Base-by-base conservation (phyloP, 2,888 invertebrate species). In the Proisotoma minuta region DNA sequence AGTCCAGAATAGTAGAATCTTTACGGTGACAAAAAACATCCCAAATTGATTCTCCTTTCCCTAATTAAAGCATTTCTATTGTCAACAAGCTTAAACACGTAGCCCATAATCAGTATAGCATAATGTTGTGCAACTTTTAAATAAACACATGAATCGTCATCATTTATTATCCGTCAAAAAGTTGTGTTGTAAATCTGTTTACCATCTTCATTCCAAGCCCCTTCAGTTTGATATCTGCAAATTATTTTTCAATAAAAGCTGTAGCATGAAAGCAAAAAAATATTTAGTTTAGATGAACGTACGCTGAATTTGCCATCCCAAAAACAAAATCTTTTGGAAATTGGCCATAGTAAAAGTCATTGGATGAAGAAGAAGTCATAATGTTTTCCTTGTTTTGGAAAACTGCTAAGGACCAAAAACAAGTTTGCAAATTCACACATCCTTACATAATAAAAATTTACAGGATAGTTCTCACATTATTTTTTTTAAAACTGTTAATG, bases 1-100 rank as follows among this genome's bases (percentile, higher is more conserved):
- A 72, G 48, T 78, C 75, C 3, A 66, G 60, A 1, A 79, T 75
- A 12, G 57, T 59, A 10, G 75, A 65, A 0, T 72, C 69, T 18
- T 72, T 72, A 12, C 53, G 48, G 62, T 76, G 77, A 8, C 76
- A 72, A 65, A 78, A 78, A 1, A 70, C 74, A 71, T 80, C 80
- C 81, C 79, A 79, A 43, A 78, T 76, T 59, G 72, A 76, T 57
- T 62, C 63, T 0, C 77, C 77, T 57, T 77, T 75, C 2, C 77
- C 78, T 76, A 54, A 15, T 28, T 40, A 40, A 59, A n/a, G 40
- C 20, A 8, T 20, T 18, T 34, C 5, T 23, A n/a, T n/a, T n/a
- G n/a, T n/a, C n/a, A n/a, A n/a, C n/a, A n/a, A n/a, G n/a, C n/a
- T n/a, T n/a, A n/a, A n/a, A n/a, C n/a, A n/a, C n/a, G n/a, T n/a